These are phyloP conservation scores for Hymenochirus boettgeri DNA, from an alignment of 2,113 vertebrate genomes.

Conservation along the genomic window DNA sequence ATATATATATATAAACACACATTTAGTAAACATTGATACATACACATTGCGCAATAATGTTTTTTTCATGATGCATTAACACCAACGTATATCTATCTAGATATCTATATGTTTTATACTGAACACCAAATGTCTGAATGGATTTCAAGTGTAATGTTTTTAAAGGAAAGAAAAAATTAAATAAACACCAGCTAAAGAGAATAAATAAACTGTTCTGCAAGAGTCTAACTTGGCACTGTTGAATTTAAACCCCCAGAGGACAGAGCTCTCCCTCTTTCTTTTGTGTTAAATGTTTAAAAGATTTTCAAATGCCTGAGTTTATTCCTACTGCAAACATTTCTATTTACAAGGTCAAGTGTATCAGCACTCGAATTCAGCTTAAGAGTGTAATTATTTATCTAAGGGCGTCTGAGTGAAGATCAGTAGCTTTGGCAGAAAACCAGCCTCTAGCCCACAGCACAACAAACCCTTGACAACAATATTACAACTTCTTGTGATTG, in stretches of 20 bases:
- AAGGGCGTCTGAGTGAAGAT: conserved; percentile 76
- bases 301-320: conserved; percentile 74
- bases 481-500: conserved; percentile 64
- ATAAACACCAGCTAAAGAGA: conserved; percentile 77
- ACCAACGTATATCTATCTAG: too few species aligned
- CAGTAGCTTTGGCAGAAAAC: conserved; percentile 75
- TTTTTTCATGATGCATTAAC: too few species aligned
- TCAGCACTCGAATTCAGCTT: conserved; percentile 74
- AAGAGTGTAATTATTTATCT: conserved; percentile 83
- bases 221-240: conserved; percentile 64
- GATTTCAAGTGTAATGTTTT: conserved; percentile 63
- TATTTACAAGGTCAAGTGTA: conserved; percentile 87
- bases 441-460: conserved; percentile 62
- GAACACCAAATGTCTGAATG: conserved; percentile 68
- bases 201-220: conserved; percentile 74
- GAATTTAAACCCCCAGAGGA: conserved; percentile 68
- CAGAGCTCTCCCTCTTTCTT: conserved; percentile 61
- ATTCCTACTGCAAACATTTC: conserved; percentile 83
- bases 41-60: too few species aligned
- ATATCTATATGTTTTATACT: too few species aligned
- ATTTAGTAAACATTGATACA: too few species aligned
- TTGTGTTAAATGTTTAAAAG: conserved; percentile 78
- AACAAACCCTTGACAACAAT: conserved; percentile 61
- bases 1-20: too few species aligned
- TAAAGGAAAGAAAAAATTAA: conserved; percentile 66